Percentiles rank a stretch among this genome's conserved stretches.
phyloP scores from a whole-genome alignment of 2,797 vertebrate genomes.

The Knipowitschia caucasica region DNA sequence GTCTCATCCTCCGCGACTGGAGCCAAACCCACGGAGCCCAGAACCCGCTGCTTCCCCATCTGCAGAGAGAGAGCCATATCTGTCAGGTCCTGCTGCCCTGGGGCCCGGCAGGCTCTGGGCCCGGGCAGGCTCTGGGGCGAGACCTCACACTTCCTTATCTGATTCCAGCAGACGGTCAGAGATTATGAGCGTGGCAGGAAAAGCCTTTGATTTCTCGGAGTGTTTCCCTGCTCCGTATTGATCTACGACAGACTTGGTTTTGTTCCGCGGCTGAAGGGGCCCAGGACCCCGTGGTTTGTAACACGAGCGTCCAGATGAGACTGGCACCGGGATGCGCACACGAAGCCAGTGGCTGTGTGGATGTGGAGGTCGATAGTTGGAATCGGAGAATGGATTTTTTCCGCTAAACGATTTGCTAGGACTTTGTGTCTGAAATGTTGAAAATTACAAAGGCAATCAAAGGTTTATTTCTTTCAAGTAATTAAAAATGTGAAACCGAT shows the following conservation, averaged over 20 bases:
- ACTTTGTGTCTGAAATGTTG: too few species aligned
- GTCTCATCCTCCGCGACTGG: conserved; percentile 42
- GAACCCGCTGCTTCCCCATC: conserved; percentile 45
- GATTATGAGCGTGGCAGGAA: conserved; percentile 62
- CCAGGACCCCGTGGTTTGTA: conserved; percentile 51
- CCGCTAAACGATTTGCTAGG: too few species aligned
- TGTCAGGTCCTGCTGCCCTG: conserved; percentile 50
- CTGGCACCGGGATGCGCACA: conserved; percentile 25
- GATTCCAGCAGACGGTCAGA: conserved; percentile 66
- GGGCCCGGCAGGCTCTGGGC: conserved; percentile 60
- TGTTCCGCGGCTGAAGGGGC: conserved; percentile 45
- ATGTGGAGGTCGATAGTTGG: background rate
- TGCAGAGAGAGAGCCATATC: conserved; percentile 57
- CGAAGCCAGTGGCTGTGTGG: background rate
- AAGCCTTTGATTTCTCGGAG: conserved; percentile 60
- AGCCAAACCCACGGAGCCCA: conserved; percentile 35
- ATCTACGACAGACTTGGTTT: conserved; percentile 59
- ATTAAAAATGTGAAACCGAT: too few species aligned
- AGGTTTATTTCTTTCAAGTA: too few species aligned
- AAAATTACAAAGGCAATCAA: too few species aligned
- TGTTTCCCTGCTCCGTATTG: conserved; percentile 62
- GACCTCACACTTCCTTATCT: conserved; percentile 64
- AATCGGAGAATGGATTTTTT: too few species aligned
- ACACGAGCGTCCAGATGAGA: conserved; percentile 54
- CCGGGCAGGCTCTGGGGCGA: conserved; percentile 56